Conservation (phyloP, 2,113 vertebrate genomes). For the Salvelinus sp. region DNA sequence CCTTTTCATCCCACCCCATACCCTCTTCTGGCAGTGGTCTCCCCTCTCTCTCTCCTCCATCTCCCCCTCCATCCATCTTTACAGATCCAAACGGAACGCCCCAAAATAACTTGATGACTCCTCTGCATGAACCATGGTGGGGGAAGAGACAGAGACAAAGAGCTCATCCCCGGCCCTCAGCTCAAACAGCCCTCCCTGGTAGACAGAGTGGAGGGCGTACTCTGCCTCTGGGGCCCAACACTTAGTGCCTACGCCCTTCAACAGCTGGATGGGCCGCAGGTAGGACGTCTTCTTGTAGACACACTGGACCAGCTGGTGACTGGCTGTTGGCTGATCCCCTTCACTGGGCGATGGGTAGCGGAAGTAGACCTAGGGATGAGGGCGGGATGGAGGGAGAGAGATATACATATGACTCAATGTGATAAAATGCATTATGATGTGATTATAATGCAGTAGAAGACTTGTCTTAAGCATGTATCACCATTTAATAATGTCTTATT, state of each 20-base stretch:
- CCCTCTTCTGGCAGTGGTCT: neutral
- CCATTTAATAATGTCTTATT: too few relatives aligned
- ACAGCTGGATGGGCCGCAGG: conserved; percentile 80
- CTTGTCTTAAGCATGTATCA: too few relatives aligned
- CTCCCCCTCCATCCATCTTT: conserved; percentile 32
- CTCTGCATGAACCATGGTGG: conserved; percentile 73
- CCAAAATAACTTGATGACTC: conserved; percentile 84
- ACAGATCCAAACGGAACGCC: conserved; percentile 82
- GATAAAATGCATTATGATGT: too few relatives aligned
- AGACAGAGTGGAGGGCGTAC: conserved; percentile 85
- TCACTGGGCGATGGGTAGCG: conserved; percentile 77
- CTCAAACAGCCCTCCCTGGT: conserved; percentile 87
- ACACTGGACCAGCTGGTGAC: conserved; percentile 84
- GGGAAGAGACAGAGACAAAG: conserved; percentile 85
- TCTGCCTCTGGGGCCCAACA: conserved; percentile 83
- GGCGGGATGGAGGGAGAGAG: neutral
- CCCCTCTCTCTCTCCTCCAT: neutral
- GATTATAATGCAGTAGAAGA: neutral
- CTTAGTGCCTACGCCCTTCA: conserved; percentile 87
- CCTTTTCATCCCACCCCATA: conserved; percentile 9
- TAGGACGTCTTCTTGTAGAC: conserved; percentile 84
- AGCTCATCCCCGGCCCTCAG: conserved; percentile 81
- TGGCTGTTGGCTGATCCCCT: conserved; percentile 60
- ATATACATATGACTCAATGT: too few relatives aligned
- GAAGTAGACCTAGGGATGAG: conserved; percentile 79